Evolutionary conservation across 2,113 vertebrate species (phyloP).

Genomic region (Pterocles burchelli): DNA sequence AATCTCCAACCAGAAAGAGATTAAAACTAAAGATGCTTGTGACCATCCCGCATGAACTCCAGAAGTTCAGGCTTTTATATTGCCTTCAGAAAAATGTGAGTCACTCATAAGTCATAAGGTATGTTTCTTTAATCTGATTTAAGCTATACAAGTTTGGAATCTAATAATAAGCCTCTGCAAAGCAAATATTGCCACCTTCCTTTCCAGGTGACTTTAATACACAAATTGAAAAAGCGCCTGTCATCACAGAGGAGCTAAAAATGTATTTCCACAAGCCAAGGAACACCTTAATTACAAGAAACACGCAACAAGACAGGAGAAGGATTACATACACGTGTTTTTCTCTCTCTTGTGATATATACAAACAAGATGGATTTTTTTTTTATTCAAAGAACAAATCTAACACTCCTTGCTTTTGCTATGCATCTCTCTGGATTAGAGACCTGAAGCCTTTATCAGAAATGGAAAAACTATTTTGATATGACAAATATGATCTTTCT

Average conservation of each 20-base stretch:
- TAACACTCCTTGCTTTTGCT: neutral
- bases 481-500: neutral
- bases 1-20: neutral
- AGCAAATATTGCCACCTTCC: neutral
- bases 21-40: slow-evolving; percentile 2
- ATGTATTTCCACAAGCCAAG: neutral
- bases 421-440: neutral
- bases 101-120: neutral
- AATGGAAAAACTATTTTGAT: neutral
- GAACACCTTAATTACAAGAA: neutral
- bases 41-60: neutral
- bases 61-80: neutral
- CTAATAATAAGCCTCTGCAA: neutral
- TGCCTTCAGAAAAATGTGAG: neutral
- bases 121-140: neutral
- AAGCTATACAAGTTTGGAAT: neutral
- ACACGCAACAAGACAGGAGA: neutral
- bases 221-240: neutral
- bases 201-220: neutral
- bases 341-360: neutral
- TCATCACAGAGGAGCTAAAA: neutral
- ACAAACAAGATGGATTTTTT: neutral
- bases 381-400: neutral
- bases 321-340: neutral
- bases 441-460: neutral